A percentile compares a stretch with the other conserved stretches of the same genome.
Evolutionary conservation across 2,797 vertebrate genomes (phyloP).

Genomic region (Neosilurus hyrtlii): DNA sequence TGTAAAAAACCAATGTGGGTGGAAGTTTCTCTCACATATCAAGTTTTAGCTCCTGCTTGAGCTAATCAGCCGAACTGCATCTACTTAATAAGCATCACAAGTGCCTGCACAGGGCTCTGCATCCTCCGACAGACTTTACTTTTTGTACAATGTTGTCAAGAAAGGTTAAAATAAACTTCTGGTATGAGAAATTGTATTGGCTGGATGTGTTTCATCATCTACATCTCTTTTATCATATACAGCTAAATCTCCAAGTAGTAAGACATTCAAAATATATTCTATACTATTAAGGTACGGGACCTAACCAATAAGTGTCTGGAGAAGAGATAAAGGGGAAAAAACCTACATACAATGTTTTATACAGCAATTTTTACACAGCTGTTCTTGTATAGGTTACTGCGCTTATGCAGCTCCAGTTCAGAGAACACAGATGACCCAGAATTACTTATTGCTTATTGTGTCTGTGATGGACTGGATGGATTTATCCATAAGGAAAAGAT

Average conservation of each 20-base stretch:
- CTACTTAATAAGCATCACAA: constrained; percentile 17
- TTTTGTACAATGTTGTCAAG: background rate
- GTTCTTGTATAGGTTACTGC: background rate
- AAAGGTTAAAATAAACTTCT: background rate
- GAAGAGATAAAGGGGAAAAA: background rate
- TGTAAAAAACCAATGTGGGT: constrained; percentile 4
- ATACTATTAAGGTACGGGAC: background rate
- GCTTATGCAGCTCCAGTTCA: background rate
- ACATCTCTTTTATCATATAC: too few relatives aligned
- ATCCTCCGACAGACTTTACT: background rate
- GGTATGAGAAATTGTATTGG: background rate
- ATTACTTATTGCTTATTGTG: background rate
- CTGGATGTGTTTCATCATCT: background rate
- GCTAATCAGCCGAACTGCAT: background rate
- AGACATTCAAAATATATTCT: background rate
- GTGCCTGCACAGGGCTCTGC: background rate
- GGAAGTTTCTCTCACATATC: background rate
- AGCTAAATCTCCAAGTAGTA: background rate
- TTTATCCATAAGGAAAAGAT: background rate
- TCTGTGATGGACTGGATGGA: background rate
- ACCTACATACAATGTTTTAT: background rate
- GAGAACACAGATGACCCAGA: background rate
- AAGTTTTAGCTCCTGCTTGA: background rate
- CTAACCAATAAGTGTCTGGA: background rate
- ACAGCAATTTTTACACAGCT: background rate